Base-by-base conservation (phyloP, 2,888 invertebrate genomes). In the Hirudinaria manillensis region DNA sequence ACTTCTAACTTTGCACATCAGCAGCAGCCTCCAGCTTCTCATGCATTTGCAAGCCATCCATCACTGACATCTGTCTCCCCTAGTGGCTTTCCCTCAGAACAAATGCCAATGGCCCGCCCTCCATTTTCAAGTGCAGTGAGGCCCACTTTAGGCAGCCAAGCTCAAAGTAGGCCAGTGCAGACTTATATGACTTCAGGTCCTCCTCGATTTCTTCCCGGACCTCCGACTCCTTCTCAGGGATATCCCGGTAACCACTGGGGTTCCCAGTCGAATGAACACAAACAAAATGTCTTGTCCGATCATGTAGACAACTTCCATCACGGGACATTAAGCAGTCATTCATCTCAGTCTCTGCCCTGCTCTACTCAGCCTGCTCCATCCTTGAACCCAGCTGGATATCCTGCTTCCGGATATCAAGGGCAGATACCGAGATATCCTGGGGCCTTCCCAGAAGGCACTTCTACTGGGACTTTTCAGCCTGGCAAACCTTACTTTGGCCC, bases 351-450 rank as follows among this genome's bases (percentile, higher is more conserved):
- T 16, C 36, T 36, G 61, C 34, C 65, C 16, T 36, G 36, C 16
- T 34, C 53, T 34, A 10, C 53, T 19, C 53, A 45, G 2, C 21
- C 24, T 3, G 10, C 6, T 24, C 55, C 72, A 24, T 19, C 70
- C 21, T 27, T 72, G 55, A n/a, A 55, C 19, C 61, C 61, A 27
- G 32, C 51, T 34, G 72, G 72, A 16, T 72, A 29, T 61, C 61
- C 61, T 7, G 61, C 6, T 13, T n/a, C 61, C 6, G 6, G 29
- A 4, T 29, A 24, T 6, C 24, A 29, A 61, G 24, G 29, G 13
- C 36, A 61, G 19, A 29, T 29, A 32, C 32, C 72, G 10, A 7
- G 29, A n/a, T 65, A 36, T 38, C 73, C 56, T 34, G 65, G 65
- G n/a, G 38, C 73, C 29, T n/a, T 61, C 10, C 61, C 61, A 61